phyloP scores from a whole-genome alignment of 2,888 invertebrate genomes.

The Lasioglossum pauxillum region DNA sequence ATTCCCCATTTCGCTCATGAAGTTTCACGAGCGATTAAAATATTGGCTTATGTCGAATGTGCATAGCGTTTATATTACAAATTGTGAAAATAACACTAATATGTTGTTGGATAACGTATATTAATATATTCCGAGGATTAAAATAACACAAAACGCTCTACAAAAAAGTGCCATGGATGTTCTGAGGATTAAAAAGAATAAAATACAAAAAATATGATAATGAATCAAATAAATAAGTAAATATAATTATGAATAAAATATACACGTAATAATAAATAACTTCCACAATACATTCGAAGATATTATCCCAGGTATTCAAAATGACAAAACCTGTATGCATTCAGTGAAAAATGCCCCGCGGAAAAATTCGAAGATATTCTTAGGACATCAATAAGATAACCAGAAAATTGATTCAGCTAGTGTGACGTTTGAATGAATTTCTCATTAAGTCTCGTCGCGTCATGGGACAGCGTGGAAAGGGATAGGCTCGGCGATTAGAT shows the following conservation, averaged over 20 bases:
- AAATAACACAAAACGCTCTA: neutral
- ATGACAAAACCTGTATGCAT: neutral
- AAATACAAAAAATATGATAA: too few species aligned
- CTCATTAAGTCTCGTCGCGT: neutral
- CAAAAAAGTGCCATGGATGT: too few species aligned
- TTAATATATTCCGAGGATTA: neutral
- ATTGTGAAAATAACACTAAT: too few species aligned
- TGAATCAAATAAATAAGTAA: too few species aligned
- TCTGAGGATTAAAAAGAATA: too few species aligned
- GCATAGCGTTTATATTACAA: too few species aligned
- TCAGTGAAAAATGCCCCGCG: neutral
- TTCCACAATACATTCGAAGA: neutral
- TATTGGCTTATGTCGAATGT: too few species aligned
- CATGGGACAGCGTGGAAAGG: neutral
- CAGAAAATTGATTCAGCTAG: neutral
- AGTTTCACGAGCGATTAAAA: neutral
- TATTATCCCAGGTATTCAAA: neutral
- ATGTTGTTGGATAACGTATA: neutral
- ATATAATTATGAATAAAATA: neutral
- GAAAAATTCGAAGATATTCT: neutral
- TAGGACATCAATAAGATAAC: neutral
- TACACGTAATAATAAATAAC: neutral
- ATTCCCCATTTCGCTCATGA: neutral
- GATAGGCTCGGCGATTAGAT: slow-evolving; percentile 56
- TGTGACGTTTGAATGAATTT: neutral